phyloP scores from a whole-genome alignment of 2,113 vertebrate species.

The Panthera uncia region DNA sequence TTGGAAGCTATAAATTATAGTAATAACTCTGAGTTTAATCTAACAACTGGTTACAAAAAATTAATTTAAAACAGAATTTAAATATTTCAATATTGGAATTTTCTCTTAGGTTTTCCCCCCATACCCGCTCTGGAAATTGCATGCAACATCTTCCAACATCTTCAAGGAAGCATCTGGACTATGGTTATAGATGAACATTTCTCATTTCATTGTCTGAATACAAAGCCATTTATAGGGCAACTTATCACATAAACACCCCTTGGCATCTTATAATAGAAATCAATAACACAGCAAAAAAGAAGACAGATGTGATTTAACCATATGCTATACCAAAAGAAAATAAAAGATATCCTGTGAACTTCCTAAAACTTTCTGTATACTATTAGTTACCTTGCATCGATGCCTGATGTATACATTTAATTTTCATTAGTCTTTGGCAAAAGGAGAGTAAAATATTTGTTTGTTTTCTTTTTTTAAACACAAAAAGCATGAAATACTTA shows the following conservation, averaged over 20 bases:
- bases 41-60: background rate
- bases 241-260: conserved; percentile 71
- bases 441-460: background rate
- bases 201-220: conserved; percentile 65
- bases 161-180: conserved; percentile 61
- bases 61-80: conserved; percentile 4
- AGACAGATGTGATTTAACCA: conserved; percentile 55
- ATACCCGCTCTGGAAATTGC: fast-evolving
- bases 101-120: background rate
- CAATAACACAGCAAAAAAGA: conserved; percentile 65
- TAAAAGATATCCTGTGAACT: background rate
- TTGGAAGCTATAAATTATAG: background rate
- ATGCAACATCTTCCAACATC: background rate
- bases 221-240: conserved; percentile 64
- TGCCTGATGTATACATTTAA: background rate
- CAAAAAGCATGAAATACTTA: background rate
- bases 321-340: conserved; percentile 12
- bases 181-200: conserved; percentile 48
- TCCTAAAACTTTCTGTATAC: background rate
- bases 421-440: background rate
- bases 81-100: background rate
- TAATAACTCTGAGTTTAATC: background rate
- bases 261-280: conserved; percentile 66
- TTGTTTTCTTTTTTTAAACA: background rate
- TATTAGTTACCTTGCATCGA: background rate